Evolutionary conservation across 2,797 vertebrate species (phyloP), one percentile per base, ranked within the genome.

Genomic region (Trachurus trachurus): DNA sequence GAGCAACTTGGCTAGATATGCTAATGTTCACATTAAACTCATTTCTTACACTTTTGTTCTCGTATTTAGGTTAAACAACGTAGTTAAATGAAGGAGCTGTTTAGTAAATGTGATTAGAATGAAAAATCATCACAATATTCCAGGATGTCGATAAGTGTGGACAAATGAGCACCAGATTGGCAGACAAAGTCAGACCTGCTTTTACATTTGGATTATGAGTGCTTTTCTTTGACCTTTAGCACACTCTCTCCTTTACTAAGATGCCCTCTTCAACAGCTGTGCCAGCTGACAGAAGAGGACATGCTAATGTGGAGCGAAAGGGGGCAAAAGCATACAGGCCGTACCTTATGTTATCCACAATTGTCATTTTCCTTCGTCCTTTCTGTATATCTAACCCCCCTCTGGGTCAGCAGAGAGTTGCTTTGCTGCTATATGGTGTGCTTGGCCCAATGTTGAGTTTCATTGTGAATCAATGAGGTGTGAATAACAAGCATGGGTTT

Each of bases 381-480:
- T 80, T 77, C 58, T 54, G 58, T 66, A 61, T 66, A 40, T 62
- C 59, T 58, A 58, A 65, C 56, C 69, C 56, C 66, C 66, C 66
- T 40, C 39, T 9, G 40, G 67, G 62, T 26, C 6, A 5, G 16
- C 10, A 52, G 40, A 79, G 76, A 79, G 65, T 58, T 42, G 53
- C 54, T 66, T 58, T 49, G 72, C 61, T 69, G 82, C 59, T 71
- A 40, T 53, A 63, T 56, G 69, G 49, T 39, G 52, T 42, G 81
- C 77, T 85, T 60, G 68, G 62, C 64, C 74, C 29, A 59, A 65
- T 21, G 40, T 63, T 68, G 64, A 61, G 39, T 76, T 84, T 68
- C 69, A 90, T 92, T 90, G 82, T 84, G 74, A 91, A 67, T 92
- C 90, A 91, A 82, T 87, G 67, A 74, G 61, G 81, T 76, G 87